Conservation (phyloP, 2,113 vertebrate genomes). For the Nothoprocta pentlandii region DNA sequence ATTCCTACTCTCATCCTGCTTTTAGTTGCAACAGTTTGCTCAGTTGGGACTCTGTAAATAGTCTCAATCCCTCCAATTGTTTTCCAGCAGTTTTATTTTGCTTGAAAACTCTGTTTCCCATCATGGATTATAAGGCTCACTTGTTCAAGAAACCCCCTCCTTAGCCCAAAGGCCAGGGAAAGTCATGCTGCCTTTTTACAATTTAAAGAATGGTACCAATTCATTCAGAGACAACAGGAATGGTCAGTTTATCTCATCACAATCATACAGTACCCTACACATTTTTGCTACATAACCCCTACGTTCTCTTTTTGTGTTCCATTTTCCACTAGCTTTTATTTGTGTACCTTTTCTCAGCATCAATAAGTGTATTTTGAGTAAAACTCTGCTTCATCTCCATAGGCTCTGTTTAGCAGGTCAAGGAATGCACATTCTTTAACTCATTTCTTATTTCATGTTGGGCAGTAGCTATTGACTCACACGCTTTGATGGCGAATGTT, state of each 20-base stretch:
- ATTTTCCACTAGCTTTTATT: background rate
- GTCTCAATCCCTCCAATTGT: background rate
- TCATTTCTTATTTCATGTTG: background rate
- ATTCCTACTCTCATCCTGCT: background rate
- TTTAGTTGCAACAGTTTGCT: background rate
- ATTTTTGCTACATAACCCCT: background rate
- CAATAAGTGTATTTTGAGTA: background rate
- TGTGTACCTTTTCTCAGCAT: background rate
- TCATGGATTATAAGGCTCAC: background rate
- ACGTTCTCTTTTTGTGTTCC: background rate
- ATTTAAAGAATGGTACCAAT: background rate
- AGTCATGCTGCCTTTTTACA: background rate
- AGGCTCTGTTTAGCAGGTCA: background rate
- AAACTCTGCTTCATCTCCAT: background rate
- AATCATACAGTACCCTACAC: background rate
- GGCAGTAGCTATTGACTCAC: background rate
- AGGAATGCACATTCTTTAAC: background rate
- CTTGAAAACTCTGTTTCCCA: background rate
- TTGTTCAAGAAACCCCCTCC: background rate
- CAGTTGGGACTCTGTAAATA: background rate
- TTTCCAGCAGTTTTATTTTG: background rate
- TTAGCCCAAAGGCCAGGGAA: background rate
- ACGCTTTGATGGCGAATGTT: background rate
- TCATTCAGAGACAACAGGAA: background rate
- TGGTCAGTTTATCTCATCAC: background rate